Evolutionary conservation across 2,113 vertebrate species (phyloP).

Genomic region (Symphodus melops): DNA sequence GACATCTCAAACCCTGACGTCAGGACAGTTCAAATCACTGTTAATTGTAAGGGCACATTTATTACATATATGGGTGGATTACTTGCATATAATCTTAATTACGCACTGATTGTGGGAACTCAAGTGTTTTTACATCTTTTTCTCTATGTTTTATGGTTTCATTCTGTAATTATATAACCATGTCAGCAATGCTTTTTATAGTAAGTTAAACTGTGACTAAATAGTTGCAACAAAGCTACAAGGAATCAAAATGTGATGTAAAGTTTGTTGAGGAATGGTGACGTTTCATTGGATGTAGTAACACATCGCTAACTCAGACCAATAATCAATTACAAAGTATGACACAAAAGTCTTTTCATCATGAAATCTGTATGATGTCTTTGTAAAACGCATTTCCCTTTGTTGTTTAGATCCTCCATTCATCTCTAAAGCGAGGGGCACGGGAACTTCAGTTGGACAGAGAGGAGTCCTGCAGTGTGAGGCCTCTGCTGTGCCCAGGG

Average conservation of each 20-base stretch:
- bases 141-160: too few species aligned
- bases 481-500: conserved; percentile 91
- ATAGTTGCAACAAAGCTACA: too few species aligned
- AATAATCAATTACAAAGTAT: neutral
- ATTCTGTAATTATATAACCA: too few species aligned
- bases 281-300: neutral
- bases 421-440: conserved; percentile 92
- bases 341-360: neutral
- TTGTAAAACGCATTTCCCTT: neutral
- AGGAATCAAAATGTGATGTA: too few species aligned
- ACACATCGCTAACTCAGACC: too few species aligned
- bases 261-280: neutral
- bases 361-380: neutral
- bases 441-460: conserved; percentile 90
- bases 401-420: conserved; percentile 89
- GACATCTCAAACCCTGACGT: conserved; percentile 91
- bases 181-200: too few species aligned
- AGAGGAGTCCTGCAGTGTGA: conserved; percentile 95
- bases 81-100: neutral
- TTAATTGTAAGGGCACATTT: conserved; percentile 90
- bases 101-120: too few species aligned
- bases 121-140: too few species aligned
- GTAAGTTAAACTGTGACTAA: too few species aligned
- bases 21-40: conserved; percentile 91
- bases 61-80: neutral